A percentile compares a stretch with the other conserved stretches of the same genome.
Evolutionary conservation across 2,113 vertebrate genomes (phyloP).

Genomic region (Silurus glanis): DNA sequence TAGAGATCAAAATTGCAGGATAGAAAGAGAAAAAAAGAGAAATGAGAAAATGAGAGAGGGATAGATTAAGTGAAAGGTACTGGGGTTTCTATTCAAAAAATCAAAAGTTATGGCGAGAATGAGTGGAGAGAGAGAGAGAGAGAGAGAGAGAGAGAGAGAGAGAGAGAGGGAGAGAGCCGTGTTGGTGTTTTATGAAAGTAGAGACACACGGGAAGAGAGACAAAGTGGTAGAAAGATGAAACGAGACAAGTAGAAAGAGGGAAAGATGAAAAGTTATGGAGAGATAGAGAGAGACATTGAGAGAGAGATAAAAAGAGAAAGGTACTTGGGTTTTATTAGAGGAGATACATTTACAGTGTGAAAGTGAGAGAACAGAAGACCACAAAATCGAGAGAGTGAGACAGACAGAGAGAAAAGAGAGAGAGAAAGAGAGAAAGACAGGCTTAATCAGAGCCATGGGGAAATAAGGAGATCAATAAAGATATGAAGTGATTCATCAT

Average conservation of each 20-base stretch:
- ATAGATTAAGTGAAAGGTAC: too few species aligned
- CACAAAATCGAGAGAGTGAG: not conserved
- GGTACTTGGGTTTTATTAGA: not conserved
- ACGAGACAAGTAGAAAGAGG: not conserved
- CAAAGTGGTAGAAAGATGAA: too few species aligned
- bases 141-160: too few species aligned
- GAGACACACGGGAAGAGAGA: too few species aligned
- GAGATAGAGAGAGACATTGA: not conserved
- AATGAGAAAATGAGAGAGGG: not conserved
- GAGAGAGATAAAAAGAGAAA: not conserved
- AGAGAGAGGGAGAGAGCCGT: too few species aligned
- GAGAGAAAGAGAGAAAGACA: not conserved
- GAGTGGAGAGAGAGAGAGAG: too few species aligned
- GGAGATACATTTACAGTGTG: not conserved
- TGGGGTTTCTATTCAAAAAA: too few species aligned
- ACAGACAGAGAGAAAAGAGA: not conserved
- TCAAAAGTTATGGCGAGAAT: too few species aligned
- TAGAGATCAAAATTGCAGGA: too few species aligned
- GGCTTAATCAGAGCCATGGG: not conserved
- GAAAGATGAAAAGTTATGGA: not conserved
- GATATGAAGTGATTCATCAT: constrained; percentile 13
- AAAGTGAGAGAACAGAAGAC: not conserved
- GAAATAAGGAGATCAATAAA: constrained; percentile 30
- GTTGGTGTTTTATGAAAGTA: too few species aligned
- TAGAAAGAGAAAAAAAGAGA: not conserved